Percentiles rank a stretch among this genome's conserved stretches.
Conservation (phyloP, 1,140 invertebrate genomes). For the Pseudomyrmex sp. region DNA sequence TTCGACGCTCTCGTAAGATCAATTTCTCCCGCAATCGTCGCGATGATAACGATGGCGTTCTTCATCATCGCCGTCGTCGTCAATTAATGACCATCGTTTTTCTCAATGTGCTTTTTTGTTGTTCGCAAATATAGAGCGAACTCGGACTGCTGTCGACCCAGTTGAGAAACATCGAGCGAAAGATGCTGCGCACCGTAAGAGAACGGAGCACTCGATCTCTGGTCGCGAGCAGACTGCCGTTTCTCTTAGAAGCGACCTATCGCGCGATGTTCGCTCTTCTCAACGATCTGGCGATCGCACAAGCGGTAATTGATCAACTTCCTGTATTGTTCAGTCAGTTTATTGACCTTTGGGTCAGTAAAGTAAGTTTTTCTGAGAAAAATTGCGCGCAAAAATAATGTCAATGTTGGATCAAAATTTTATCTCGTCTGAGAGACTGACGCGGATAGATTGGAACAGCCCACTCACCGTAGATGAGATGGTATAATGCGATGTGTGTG, state of each 20-base stretch:
- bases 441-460: background rate
- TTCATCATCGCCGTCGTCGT: constrained; percentile 53
- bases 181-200: constrained; percentile 74
- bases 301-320: constrained; percentile 70
- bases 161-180: constrained; percentile 79
- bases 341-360: too few species aligned
- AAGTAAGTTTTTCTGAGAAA: too few species aligned
- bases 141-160: constrained; percentile 77
- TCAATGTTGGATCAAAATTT: background rate
- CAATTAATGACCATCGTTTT: constrained; percentile 68
- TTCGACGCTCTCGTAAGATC: background rate
- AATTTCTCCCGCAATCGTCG: background rate
- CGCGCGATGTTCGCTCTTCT: constrained; percentile 70
- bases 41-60: constrained; percentile 38
- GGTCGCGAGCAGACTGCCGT: constrained; percentile 71
- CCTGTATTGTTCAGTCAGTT: background rate
- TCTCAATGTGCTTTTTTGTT: constrained; percentile 26
- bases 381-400: background rate
- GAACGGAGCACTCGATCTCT: constrained; percentile 77
- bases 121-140: constrained; percentile 71
- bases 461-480: background rate
- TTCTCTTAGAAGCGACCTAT: constrained; percentile 77
- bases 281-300: constrained; percentile 74
- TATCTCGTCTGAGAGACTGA: background rate
- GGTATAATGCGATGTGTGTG: constrained; percentile 19